Conservation (phyloP, 2,797 vertebrate genomes). For the Anomalospiza imberbis region DNA sequence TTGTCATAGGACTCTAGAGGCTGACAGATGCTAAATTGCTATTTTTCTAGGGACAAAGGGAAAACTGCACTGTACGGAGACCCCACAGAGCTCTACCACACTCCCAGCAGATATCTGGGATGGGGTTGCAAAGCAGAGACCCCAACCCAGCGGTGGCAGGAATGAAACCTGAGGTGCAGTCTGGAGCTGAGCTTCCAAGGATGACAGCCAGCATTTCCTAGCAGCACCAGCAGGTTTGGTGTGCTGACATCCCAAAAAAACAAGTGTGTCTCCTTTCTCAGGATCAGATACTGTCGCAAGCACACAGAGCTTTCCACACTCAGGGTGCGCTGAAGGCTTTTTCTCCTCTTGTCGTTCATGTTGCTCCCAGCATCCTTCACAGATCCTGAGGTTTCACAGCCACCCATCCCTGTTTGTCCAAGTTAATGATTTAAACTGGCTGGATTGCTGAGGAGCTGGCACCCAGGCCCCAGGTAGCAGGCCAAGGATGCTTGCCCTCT, state of each 20-base stretch:
- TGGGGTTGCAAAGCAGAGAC: neutral
- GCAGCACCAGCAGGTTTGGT: neutral
- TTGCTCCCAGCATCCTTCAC: rapidly evolving
- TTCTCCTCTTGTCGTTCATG: rapidly evolving
- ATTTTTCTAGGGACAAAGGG: neutral
- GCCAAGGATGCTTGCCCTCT: constrained; percentile 44
- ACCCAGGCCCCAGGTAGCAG: neutral
- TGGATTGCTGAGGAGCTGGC: neutral
- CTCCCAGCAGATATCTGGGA: neutral
- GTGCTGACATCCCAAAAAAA: neutral
- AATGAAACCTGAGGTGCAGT: neutral
- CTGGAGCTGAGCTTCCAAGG: neutral
- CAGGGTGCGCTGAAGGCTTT: rapidly evolving
- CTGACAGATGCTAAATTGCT: neutral
- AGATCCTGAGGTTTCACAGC: rapidly evolving
- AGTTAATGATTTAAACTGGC: constrained; percentile 67
- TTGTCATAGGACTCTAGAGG: neutral
- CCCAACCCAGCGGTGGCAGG: neutral
- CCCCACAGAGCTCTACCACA: neutral
- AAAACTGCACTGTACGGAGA: neutral
- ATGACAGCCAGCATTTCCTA: rapidly evolving
- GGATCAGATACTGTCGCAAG: neutral
- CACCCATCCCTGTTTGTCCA: neutral
- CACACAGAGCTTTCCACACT: neutral
- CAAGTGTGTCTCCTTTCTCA: neutral